Evolutionary conservation across 2,797 vertebrate genomes (phyloP).

Genomic region (Pipistrellus kuhlii): DNA sequence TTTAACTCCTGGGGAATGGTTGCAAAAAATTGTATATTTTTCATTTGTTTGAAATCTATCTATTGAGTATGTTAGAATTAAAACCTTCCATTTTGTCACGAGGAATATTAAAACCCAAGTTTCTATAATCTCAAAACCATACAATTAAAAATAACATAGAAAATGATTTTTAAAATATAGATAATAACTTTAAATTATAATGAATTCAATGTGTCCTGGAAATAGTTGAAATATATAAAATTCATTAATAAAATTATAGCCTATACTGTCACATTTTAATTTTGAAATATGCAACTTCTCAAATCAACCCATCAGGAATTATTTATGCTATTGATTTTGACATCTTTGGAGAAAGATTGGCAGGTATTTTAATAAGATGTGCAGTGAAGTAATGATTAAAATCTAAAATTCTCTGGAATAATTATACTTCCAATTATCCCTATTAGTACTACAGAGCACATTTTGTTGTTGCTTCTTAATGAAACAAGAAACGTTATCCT

Average conservation of each 20-base stretch:
- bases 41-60: slow-evolving; percentile 26
- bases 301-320: slow-evolving; percentile 58
- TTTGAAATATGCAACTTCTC: slow-evolving; percentile 54
- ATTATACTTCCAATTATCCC: slow-evolving; percentile 69
- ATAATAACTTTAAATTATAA: slow-evolving; percentile 12
- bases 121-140: background rate
- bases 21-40: background rate
- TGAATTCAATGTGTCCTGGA: background rate
- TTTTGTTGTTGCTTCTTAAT: slow-evolving; percentile 67
- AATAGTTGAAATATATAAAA: slow-evolving; percentile 40
- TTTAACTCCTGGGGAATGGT: background rate
- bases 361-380: slow-evolving; percentile 76
- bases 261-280: background rate
- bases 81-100: slow-evolving; percentile 43
- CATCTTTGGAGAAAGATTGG: slow-evolving; percentile 73
- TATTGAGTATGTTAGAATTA: slow-evolving; percentile 31
- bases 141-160: background rate
- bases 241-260: slow-evolving; percentile 26
- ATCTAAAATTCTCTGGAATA: slow-evolving; percentile 73
- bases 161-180: background rate
- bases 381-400: slow-evolving; percentile 68
- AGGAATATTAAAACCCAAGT: background rate
- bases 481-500: slow-evolving; percentile 62
- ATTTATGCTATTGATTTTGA: slow-evolving; percentile 71
- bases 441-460: slow-evolving; percentile 40